Evolutionary conservation across 2,113 vertebrate genomes (phyloP), one percentile per base, ranked within the genome.

Genomic region (Taurulus bubalis): DNA sequence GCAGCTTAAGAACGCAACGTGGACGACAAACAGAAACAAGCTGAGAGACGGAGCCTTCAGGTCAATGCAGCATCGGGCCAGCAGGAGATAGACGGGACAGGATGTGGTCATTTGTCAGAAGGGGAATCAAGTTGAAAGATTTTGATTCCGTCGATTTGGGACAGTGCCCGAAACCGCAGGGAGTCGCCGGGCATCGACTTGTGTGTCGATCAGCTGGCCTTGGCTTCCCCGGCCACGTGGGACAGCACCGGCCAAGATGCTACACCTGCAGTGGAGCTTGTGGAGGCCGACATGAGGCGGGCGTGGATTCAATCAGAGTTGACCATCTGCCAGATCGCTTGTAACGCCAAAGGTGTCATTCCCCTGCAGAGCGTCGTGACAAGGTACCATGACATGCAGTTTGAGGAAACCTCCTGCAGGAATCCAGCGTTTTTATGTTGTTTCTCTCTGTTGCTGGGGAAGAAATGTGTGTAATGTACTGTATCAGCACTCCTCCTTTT

Each of bases 301-400:
- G 64, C 56, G 60, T 56, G 85, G 77, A 91, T 89, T 87, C 90
- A 90, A 91, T 92, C 89, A 88, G 85, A 74, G 77, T 75, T 90
- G 90, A 90, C 90, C 89, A 93, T 92, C 90, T 93, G 90, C 87
- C 90, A 90, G 82, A 84, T 81, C 53, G 62, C 81, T 83, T 81
- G 82, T 68, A 73, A 86, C 24, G 59, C 78, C 72, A 70, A 80
- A 90, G 84, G 89, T 88, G 88, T 80, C 75, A 71, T 77, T 84
- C 84, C 72, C 74, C 64, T 2, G 71, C 51, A 51, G 34, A 58
- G 12, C 68, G 65, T 69, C 67, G 4, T 45, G 36, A 63, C 40
- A 49, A 66, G 69, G 60, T 7, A 38, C 58, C 26, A 1, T 45
- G 34, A 79, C 38, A 15, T 65, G 45, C 65, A 83, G 8, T 45